These are phyloP conservation scores for Cydia fagiglandana DNA, from an alignment of 1,140 invertebrate genomes.

Conservation along the genomic window DNA sequence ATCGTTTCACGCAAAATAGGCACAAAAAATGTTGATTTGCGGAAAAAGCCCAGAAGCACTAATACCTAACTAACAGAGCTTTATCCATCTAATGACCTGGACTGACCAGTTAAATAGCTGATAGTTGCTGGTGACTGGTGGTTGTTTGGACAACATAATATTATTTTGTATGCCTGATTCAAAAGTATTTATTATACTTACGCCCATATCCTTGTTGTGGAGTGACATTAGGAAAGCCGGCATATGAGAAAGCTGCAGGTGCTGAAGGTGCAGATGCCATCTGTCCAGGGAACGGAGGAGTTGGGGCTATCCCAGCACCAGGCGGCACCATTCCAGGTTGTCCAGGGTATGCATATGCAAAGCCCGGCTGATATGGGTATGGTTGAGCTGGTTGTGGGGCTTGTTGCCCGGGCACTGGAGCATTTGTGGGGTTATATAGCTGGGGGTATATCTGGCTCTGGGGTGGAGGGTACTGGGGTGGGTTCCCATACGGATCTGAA, in stretches of 20 bases:
- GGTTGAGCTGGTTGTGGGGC: constrained; percentile 40
- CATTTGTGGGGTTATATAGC: constrained; percentile 57
- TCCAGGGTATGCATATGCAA: constrained; percentile 35
- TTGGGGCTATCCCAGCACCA: constrained; percentile 55
- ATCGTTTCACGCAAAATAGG: no score
- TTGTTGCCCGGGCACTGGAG: constrained; percentile 51
- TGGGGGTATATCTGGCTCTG: constrained; percentile 60
- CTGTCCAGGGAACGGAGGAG: constrained; percentile 40
- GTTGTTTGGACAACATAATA: no score
- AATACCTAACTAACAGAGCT: no score
- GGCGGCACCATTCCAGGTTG: constrained; percentile 43
- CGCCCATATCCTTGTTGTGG: constrained; percentile 47
- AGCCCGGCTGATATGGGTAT: constrained; percentile 4
- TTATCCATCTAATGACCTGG: no score
- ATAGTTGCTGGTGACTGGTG: no score
- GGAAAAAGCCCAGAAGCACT: no score
- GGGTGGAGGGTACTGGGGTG: constrained; percentile 57
- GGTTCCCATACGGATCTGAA: constrained; percentile 60
- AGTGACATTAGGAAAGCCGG: constrained; percentile 47
- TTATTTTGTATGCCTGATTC: no score
- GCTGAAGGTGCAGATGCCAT: constrained; percentile 42
- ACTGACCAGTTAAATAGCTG: no score
- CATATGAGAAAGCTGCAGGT: constrained; percentile 46
- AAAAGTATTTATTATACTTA: constrained; percentile 39
- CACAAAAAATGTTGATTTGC: no score